Conservation (phyloP, 2,888 invertebrate species). For the Oscheius myriophilus region DNA sequence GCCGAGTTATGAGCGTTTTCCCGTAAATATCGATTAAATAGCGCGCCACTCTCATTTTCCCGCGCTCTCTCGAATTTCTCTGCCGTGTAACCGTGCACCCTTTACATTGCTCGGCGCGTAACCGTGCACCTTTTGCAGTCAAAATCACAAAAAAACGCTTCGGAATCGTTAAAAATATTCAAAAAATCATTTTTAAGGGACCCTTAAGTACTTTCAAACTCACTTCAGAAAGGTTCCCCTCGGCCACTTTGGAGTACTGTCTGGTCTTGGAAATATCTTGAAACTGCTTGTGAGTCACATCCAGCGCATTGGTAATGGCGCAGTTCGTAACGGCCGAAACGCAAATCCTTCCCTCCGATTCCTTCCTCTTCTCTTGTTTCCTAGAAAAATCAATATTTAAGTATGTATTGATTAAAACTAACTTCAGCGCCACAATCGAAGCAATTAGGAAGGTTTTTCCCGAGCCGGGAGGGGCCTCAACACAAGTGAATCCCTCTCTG, state of each 20-base stretch:
- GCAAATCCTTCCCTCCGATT: not conserved
- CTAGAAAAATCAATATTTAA: not conserved
- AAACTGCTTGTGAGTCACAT: not conserved
- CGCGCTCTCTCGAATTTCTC: too few species aligned
- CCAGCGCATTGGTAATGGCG: not conserved
- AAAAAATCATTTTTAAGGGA: too few species aligned
- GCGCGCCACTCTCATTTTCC: too few species aligned
- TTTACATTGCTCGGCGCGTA: too few species aligned
- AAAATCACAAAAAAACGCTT: too few species aligned
- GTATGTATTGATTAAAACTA: not conserved
- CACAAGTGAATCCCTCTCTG: not conserved
- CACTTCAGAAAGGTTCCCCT: not conserved
- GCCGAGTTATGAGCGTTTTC: too few species aligned
- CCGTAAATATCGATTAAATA: too few species aligned
- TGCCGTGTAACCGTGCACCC: too few species aligned
- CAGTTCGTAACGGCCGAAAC: not conserved
- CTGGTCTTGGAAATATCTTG: not conserved
- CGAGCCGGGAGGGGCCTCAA: not conserved
- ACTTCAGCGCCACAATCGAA: not conserved
- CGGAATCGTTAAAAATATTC: too few species aligned
- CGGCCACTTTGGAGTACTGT: not conserved
- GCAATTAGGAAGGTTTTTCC: conserved; percentile 11
- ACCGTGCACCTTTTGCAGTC: too few species aligned
- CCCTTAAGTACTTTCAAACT: too few species aligned
- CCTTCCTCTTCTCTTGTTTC: not conserved